Evolutionary conservation across 2,113 vertebrate genomes (phyloP), one percentile per base, ranked within the genome.

Genomic region (Halichoeres trimaculatus): DNA sequence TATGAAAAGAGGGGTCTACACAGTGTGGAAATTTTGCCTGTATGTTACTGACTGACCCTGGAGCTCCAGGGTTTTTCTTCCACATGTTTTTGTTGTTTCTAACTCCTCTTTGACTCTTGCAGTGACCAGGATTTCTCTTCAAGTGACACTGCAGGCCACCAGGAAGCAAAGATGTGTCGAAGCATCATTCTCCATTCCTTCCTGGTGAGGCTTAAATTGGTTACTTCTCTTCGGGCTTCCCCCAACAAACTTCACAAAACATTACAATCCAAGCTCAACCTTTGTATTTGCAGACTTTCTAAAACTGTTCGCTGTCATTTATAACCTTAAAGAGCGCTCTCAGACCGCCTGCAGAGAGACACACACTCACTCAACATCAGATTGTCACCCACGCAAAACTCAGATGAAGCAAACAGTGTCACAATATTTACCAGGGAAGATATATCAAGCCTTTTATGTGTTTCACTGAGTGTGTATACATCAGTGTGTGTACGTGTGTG

Each of bases 401-500:
- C 22, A 38, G 14, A 64, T 38, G 47, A 73, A 62, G 38, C 45
- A 57, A 63, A 76, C n/a, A 51, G 24, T 70, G 60, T 74, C 67
- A 72, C 47, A 75, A 58, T 76, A 73, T 65, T 74, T 73, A 74
- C 59, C 23, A 8, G n/a, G 24, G 30, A n/a, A 58, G 53, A 60
- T 63, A 35, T 40, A 53, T 52, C 30, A 72, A 58, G 41, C 3
- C n/a, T 69, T 60, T 23, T 43, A 35, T 24, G 51, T 65, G n/a
- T 13, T n/a, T 66, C 14, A 11, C n/a, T 63, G 35, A 7, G 43
- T 52, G 47, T 58, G 34, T n/a, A 20, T 55, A 14, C 55, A 34
- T 17, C 45, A 54, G 50, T 35, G 26, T n/a, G 64, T 74, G 40
- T 58, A 58, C 52, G 75, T 34, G 50, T 38, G 34, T 40, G 71